Percentiles rank a stretch among this genome's conserved stretches.
Conservation (phyloP, 1,140 invertebrate genomes). For the Drosophila teissieri region DNA sequence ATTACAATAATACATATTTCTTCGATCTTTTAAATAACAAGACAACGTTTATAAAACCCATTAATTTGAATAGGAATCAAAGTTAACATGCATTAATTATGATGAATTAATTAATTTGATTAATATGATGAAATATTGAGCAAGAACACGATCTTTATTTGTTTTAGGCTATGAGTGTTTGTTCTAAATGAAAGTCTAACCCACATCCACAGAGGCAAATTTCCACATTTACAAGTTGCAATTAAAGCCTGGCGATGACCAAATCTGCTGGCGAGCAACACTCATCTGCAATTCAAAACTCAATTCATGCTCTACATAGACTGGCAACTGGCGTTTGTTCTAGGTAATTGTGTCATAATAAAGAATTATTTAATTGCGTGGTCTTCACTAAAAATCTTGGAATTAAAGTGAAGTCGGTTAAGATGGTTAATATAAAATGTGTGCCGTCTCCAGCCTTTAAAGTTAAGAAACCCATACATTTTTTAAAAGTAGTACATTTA, state of each 20-base stretch:
- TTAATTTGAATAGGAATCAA: too few relatives aligned
- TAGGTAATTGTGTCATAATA: constrained; percentile 22
- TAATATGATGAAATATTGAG: background rate
- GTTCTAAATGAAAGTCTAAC: constrained; percentile 14
- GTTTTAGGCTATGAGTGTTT: constrained; percentile 15
- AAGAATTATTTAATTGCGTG: constrained; percentile 1
- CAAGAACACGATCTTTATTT: background rate
- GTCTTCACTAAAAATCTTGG: background rate
- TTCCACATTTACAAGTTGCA: background rate
- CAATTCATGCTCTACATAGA: constrained; percentile 38
- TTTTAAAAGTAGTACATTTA: too few relatives aligned
- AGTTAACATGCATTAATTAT: too few relatives aligned
- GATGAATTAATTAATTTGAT: too few relatives aligned
- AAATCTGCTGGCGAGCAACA: constrained; percentile 3
- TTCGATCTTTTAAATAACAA: too few relatives aligned
- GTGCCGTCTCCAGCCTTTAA: too few relatives aligned
- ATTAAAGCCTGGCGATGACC: constrained; percentile 12
- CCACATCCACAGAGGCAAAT: constrained; percentile 3
- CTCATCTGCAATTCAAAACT: constrained; percentile 35
- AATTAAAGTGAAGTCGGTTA: too few relatives aligned
- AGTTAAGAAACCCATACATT: too few relatives aligned
- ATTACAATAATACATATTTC: too few relatives aligned
- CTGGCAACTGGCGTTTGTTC: constrained; percentile 1
- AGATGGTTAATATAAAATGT: too few relatives aligned
- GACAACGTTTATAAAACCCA: too few relatives aligned